Evolutionary conservation across 2,888 invertebrate genomes (phyloP).

Genomic region (Calephelis perditalis): DNA sequence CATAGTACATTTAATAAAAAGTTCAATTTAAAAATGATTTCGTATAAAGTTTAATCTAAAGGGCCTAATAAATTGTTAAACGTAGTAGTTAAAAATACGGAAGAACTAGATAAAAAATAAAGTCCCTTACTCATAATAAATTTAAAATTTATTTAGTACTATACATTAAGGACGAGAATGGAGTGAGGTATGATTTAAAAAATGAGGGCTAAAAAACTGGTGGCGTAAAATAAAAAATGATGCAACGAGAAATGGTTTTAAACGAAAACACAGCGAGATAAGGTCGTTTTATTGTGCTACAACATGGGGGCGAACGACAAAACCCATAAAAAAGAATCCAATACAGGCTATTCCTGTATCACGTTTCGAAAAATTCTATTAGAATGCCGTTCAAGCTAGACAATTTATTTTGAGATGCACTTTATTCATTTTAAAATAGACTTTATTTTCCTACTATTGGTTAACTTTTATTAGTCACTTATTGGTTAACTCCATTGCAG

Average conservation of each 20-base stretch:
- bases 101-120: conserved; percentile 37
- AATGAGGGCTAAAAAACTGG: conserved; percentile 34
- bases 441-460: neutral
- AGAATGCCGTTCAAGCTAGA: conserved; percentile 26
- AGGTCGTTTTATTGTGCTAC: conserved; percentile 59
- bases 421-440: too few relatives aligned
- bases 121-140: conserved; percentile 34
- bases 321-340: conserved; percentile 37
- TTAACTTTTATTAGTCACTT: too few relatives aligned
- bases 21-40: too few relatives aligned
- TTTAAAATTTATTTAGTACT: conserved; percentile 26
- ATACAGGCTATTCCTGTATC: conserved; percentile 38
- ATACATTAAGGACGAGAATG: conserved; percentile 32
- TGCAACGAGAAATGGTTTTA: conserved; percentile 55
- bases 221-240: conserved; percentile 50
- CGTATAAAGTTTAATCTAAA: neutral
- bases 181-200: conserved; percentile 20
- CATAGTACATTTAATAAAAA: too few relatives aligned
- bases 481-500: neutral
- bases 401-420: conserved; percentile 16
- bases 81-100: conserved; percentile 34
- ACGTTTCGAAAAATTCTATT: conserved; percentile 34
- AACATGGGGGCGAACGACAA: conserved; percentile 56
- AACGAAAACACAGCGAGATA: conserved; percentile 64
- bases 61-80: conserved; percentile 28